Percentiles rank a stretch among this genome's conserved stretches.
These are phyloP conservation scores for Lycia hirtaria DNA, from an alignment of 2,888 invertebrate species.

Conservation along the genomic window DNA sequence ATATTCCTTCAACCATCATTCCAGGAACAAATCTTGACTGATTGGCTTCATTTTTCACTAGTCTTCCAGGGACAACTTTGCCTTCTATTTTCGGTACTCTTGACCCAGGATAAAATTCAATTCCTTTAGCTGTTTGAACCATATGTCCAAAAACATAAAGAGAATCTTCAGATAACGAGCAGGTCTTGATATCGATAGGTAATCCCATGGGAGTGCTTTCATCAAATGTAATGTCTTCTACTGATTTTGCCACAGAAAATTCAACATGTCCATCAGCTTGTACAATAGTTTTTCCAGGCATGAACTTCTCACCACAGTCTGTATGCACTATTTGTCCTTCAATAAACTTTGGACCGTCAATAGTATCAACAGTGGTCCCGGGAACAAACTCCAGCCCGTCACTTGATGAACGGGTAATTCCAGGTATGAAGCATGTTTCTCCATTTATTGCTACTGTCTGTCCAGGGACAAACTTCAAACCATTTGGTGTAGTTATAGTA, in stretches of 20 bases:
- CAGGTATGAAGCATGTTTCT: conserved; percentile 86
- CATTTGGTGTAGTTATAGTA: conserved; percentile 86
- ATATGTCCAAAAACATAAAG: conserved; percentile 87
- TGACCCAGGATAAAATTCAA: conserved; percentile 88
- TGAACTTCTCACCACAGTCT: conserved; percentile 85
- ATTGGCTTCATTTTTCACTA: conserved; percentile 86
- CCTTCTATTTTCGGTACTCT: conserved; percentile 81
- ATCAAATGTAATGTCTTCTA: conserved; percentile 83
- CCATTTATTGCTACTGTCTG: conserved; percentile 83
- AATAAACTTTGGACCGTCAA: conserved; percentile 87
- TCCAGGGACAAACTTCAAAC: conserved; percentile 88
- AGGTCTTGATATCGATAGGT: conserved; percentile 85
- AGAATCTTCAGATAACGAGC: conserved; percentile 80
- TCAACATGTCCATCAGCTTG: conserved; percentile 81
- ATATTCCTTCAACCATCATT: conserved; percentile 87
- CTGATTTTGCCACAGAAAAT: conserved; percentile 85
- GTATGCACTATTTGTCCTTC: conserved; percentile 88
- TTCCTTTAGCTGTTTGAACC: conserved; percentile 87
- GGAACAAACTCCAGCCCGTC: conserved; percentile 84
- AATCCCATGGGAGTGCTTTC: conserved; percentile 84
- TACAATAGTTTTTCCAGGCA: conserved; percentile 86
- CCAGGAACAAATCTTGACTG: conserved; percentile 89
- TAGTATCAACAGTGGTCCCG: conserved; percentile 87
- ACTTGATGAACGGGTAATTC: conserved; percentile 78
- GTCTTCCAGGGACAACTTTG: conserved; percentile 87